Percentiles rank a stretch among this genome's conserved stretches.
phyloP scores from a whole-genome alignment of 2,113 vertebrate genomes.

The Melierax canorus region DNA sequence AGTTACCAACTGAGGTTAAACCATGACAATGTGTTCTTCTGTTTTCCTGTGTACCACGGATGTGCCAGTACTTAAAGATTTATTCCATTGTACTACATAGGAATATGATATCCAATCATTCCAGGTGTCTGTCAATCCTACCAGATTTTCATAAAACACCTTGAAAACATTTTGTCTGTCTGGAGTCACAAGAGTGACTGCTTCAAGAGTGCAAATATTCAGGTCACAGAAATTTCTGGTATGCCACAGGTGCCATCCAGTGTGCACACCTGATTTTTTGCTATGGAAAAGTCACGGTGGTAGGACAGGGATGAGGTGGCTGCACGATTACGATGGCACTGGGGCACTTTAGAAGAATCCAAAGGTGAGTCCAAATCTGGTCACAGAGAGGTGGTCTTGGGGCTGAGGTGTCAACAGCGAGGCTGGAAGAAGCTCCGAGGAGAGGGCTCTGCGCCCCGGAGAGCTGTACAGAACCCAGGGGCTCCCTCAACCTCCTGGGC shows the following conservation, averaged over 20 bases:
- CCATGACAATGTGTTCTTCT: rapidly evolving
- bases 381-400: not conserved
- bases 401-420: not conserved
- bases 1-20: not conserved
- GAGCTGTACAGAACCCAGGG: not conserved
- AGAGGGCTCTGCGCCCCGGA: rapidly evolving
- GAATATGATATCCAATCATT: not conserved
- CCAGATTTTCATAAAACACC: not conserved
- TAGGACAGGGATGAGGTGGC: not conserved
- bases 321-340: not conserved
- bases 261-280: not conserved
- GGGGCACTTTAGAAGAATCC: not conserved
- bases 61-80: not conserved
- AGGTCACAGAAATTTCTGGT: not conserved
- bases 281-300: not conserved
- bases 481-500: not conserved
- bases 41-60: not conserved
- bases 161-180: not conserved
- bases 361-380: not conserved
- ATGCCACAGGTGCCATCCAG: not conserved
- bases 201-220: not conserved
- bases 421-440: not conserved
- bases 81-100: not conserved
- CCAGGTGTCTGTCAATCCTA: not conserved
- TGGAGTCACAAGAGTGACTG: not conserved